A percentile compares a stretch with the other conserved stretches of the same genome.
These are phyloP conservation scores for Basileuterus tristriatus DNA, from an alignment of 2,797 vertebrate genomes.

Conservation along the genomic window DNA sequence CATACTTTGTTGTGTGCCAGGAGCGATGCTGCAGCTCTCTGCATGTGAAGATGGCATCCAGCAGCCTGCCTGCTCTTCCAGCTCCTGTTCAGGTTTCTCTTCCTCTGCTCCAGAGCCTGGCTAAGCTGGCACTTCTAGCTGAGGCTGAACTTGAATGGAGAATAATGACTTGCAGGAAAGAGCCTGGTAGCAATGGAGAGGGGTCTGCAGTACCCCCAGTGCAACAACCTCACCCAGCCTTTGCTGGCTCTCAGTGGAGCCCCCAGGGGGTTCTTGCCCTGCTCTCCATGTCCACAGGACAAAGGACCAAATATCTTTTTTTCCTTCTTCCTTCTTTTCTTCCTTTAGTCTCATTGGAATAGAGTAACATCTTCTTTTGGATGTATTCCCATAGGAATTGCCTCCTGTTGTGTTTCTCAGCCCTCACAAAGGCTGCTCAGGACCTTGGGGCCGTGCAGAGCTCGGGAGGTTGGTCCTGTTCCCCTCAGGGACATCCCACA, in stretches of 20 bases:
- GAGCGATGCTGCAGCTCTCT: not conserved
- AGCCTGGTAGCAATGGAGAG: not conserved
- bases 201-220: not conserved
- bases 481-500: not conserved
- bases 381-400: not conserved
- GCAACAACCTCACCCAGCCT: not conserved
- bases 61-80: not conserved
- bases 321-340: not conserved
- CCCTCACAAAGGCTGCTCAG: not conserved
- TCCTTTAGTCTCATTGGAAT: not conserved
- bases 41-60: not conserved
- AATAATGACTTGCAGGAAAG: not conserved
- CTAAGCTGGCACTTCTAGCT: not conserved
- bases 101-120: not conserved
- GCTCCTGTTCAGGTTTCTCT: not conserved
- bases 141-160: not conserved
- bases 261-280: not conserved
- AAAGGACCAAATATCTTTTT: not conserved
- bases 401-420: not conserved
- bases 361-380: not conserved
- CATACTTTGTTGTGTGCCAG: not conserved
- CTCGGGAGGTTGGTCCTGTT: accelerated
- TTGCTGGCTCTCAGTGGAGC: not conserved
- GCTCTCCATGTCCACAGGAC: not conserved
- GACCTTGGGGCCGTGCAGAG: not conserved